These are phyloP conservation scores for Ceyx melanurus DNA, from an alignment of 2,113 vertebrate genomes.

Conservation along the genomic window DNA sequence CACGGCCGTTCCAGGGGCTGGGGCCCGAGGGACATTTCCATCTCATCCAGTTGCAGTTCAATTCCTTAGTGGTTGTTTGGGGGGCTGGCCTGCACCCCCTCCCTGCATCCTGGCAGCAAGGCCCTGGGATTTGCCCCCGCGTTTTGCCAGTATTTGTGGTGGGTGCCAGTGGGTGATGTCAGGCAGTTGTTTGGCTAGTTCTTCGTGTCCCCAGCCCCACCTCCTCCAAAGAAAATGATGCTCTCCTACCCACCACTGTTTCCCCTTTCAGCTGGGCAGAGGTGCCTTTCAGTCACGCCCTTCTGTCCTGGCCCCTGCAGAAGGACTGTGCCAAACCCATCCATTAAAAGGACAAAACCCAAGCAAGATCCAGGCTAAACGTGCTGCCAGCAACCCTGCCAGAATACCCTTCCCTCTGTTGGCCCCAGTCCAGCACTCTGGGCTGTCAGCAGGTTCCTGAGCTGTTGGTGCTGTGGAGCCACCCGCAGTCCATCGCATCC, in stretches of 20 bases:
- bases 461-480: rapidly evolving
- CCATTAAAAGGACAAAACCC: neutral
- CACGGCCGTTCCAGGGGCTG: neutral
- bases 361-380: neutral
- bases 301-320: neutral
- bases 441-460: neutral
- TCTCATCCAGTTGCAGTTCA: neutral
- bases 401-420: neutral
- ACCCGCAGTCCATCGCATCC: neutral
- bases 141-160: neutral
- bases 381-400: neutral
- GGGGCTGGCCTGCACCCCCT: neutral
- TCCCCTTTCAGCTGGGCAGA: neutral
- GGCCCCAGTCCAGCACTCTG: neutral
- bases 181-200: neutral
- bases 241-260: rapidly evolving
- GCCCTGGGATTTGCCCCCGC: neutral
- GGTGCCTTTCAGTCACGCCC: neutral
- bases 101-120: neutral
- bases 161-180: rapidly evolving
- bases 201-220: neutral
- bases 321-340: neutral
- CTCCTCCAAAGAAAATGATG: neutral
- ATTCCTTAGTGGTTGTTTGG: neutral
- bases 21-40: neutral